phyloP scores from a whole-genome alignment of 2,113 vertebrate genomes.

The Brienomyrus longianalis region DNA sequence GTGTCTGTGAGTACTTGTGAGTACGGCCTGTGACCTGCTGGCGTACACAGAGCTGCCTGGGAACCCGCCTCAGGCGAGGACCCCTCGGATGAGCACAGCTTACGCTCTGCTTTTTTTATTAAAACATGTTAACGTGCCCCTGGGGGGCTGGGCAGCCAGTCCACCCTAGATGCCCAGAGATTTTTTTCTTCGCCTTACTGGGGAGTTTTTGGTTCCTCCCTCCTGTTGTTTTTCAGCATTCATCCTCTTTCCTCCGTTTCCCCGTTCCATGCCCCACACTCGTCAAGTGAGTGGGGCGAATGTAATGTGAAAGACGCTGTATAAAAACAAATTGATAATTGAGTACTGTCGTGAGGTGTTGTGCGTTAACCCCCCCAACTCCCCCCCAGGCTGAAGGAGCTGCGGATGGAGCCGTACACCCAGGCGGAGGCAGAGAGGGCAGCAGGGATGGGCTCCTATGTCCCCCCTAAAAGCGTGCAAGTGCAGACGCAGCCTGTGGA shows the following conservation, averaged over 20 bases:
- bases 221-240: not conserved
- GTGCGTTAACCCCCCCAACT: not conserved
- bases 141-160: too few species aligned
- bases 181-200: not conserved
- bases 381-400: constrained; percentile 71
- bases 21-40: not conserved
- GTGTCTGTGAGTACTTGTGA: not conserved
- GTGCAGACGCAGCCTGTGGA: constrained; percentile 73
- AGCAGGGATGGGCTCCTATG: constrained; percentile 90
- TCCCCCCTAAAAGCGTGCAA: constrained; percentile 66
- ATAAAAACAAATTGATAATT: not conserved
- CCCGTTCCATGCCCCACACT: not conserved
- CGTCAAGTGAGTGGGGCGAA: too few species aligned
- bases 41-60: not conserved
- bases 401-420: constrained; percentile 81
- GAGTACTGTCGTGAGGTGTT: not conserved
- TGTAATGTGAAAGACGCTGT: not conserved
- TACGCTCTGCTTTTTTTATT: too few species aligned
- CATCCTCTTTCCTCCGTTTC: not conserved
- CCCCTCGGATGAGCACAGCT: not conserved
- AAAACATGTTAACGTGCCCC: too few species aligned
- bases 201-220: not conserved
- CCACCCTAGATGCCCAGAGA: too few species aligned
- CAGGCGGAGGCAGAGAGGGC: constrained; percentile 90
- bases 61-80: not conserved